Base-by-base conservation (phyloP, 2,113 vertebrate species). In the Malurus melanocephalus region DNA sequence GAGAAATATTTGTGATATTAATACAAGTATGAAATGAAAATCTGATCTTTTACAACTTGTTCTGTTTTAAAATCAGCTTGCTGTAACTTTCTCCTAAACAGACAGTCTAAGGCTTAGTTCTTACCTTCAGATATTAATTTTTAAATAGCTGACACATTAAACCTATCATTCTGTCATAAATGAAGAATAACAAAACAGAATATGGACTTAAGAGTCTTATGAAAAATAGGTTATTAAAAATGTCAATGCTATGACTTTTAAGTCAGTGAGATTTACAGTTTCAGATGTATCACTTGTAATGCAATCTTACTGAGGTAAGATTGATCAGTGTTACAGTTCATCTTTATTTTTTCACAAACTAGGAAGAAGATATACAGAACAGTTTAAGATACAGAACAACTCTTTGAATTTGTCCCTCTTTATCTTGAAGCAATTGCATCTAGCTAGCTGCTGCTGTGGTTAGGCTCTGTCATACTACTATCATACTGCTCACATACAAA, bases 31-130 rank as follows among this genome's bases (percentile, higher is more conserved):
- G 49, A 59, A 88, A 35, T 51, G 22, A 67, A 75, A 33, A n/a
- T 22, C 3, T 2, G 2, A 1, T 35, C 10, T 89, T 65, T 30
- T 48, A 40, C 20, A 61, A 22, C 0, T 1, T 68, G 8, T 35
- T 90, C 26, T 68, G 13, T 55, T 76, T 75, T 68, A 64, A 68
- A 73, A 52, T 27, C 0, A 0, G 6, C 9, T 62, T 87, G 35
- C 71, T 59, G 7, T 68, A 78, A 57, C 24, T 90, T 77, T 73
- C 38, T 73, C 2, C 13, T 61, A 52, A 85, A 20, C 18, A 56
- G 35, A 2, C 11, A 65, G 30, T 55, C 45, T 72, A 33, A 60
- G 27, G 12, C 55, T 64, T 72, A 72, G n/a, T 43, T 86, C 35
- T 80, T 80, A 30, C 30, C 10, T 73, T 76, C 38, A 48, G 15